A percentile compares a stretch with the other conserved stretches of the same genome.
Conservation (phyloP, 2,888 invertebrate species). For the Anoplius nigerrimus region DNA sequence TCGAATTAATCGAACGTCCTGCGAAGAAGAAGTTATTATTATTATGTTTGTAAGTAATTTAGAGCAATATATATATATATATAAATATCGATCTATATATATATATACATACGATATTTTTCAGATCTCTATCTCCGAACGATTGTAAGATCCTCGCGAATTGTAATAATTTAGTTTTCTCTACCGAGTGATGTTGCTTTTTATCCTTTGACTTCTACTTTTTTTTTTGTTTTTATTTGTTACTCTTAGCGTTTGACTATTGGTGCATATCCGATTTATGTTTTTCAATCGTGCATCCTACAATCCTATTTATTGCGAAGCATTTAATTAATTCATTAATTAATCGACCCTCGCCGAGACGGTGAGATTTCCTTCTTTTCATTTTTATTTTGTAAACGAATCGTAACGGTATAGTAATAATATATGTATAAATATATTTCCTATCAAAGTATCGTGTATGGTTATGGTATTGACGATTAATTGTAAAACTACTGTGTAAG, state of each 20-base stretch:
- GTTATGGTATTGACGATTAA: conserved; percentile 2
- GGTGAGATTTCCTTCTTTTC: not conserved
- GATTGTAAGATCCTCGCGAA: not conserved
- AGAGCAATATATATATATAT: conserved; percentile 6
- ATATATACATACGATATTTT: not conserved
- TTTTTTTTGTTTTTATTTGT: not conserved
- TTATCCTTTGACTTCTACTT: no score
- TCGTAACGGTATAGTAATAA: not conserved
- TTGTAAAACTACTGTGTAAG: conserved; percentile 10
- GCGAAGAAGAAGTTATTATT: no score
- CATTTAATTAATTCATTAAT: not conserved
- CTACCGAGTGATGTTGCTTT: not conserved
- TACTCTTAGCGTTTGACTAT: not conserved
- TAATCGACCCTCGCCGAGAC: not conserved
- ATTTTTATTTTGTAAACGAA: no score
- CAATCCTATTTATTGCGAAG: conserved; percentile 2
- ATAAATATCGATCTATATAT: not conserved
- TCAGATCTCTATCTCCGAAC: not conserved
- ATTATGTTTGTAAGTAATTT: conserved; percentile 3
- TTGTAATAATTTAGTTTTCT: not conserved
- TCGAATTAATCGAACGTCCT: no score
- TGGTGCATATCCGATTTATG: conserved; percentile 1
- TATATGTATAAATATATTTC: conserved; percentile 10
- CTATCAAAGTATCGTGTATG: not conserved
- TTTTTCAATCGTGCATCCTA: not conserved